phyloP scores from a whole-genome alignment of 2,888 invertebrate species.

The Microctonus aethiopoides region DNA sequence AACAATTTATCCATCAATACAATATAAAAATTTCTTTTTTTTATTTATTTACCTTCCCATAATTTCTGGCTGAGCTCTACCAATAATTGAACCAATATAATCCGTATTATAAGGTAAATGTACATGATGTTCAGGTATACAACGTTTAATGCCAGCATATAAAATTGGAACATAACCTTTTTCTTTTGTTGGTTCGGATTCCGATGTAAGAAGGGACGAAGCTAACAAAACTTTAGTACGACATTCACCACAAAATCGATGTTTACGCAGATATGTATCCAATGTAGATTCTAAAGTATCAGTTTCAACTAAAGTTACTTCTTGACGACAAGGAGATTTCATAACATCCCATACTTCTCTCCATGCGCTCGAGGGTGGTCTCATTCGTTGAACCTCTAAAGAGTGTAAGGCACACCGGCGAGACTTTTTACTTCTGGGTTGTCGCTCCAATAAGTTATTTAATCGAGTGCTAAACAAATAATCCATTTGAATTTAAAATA shows the following conservation, averaged over 20 bases:
- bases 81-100: conserved; percentile 88
- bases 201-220: conserved; percentile 87
- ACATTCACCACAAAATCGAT: conserved; percentile 93
- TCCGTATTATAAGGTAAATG: conserved; percentile 90
- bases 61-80: conserved; percentile 91
- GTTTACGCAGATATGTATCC: conserved; percentile 91
- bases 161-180: conserved; percentile 89
- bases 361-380: conserved; percentile 80
- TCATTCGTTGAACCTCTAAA: conserved; percentile 85
- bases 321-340: conserved; percentile 82
- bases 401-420: conserved; percentile 91
- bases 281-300: conserved; percentile 86
- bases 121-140: conserved; percentile 86
- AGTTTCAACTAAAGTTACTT: conserved; percentile 88
- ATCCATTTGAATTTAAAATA: no score
- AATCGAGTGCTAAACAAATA: conserved; percentile 76
- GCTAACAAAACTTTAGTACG: conserved; percentile 88
- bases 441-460: conserved; percentile 81
- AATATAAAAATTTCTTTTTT: background rate
- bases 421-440: conserved; percentile 88
- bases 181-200: conserved; percentile 84
- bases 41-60: conserved; percentile 80
- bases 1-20: background rate
- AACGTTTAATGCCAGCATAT: conserved; percentile 88
- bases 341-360: conserved; percentile 87